Percentiles rank a stretch among this genome's conserved stretches.
Conservation (phyloP, 2,797 vertebrate genomes). For the Pogonophryne albipinna region DNA sequence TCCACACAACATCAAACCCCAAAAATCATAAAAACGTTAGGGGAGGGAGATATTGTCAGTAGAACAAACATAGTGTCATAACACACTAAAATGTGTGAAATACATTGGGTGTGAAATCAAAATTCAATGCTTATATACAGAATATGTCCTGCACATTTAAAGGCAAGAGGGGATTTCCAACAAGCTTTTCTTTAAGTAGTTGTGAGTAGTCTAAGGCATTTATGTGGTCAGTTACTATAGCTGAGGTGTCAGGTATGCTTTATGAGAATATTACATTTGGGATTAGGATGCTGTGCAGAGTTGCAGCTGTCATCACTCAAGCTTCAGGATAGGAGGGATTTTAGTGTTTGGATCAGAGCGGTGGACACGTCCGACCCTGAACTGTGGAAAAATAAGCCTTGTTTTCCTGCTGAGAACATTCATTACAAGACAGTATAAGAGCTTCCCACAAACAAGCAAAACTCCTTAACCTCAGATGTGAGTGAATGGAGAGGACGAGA, state of each 20-base stretch:
- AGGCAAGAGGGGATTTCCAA: background rate
- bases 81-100: constrained; percentile 51
- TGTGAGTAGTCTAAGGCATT: background rate
- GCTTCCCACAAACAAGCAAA: constrained; percentile 75
- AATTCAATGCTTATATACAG: background rate
- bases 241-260: background rate
- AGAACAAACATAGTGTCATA: constrained; percentile 38
- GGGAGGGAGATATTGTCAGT: constrained; percentile 29
- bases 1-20: constrained; percentile 53
- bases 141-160: constrained; percentile 9
- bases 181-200: background rate
- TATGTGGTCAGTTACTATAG: background rate
- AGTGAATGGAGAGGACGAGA: constrained; percentile 70
- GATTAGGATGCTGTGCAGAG: background rate
- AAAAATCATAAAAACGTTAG: constrained; percentile 42
- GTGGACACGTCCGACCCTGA: constrained; percentile 58
- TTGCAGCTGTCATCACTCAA: constrained; percentile 23
- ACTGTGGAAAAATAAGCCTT: constrained; percentile 72
- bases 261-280: background rate
- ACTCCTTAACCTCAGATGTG: constrained; percentile 77
- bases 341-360: constrained; percentile 29
- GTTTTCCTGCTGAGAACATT: constrained; percentile 74
- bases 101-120: constrained; percentile 29
- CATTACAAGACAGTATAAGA: constrained; percentile 69
- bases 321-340: constrained; percentile 22